phyloP scores from a whole-genome alignment of 2,797 vertebrate genomes.

The Enteromius afrohamiltoni region DNA sequence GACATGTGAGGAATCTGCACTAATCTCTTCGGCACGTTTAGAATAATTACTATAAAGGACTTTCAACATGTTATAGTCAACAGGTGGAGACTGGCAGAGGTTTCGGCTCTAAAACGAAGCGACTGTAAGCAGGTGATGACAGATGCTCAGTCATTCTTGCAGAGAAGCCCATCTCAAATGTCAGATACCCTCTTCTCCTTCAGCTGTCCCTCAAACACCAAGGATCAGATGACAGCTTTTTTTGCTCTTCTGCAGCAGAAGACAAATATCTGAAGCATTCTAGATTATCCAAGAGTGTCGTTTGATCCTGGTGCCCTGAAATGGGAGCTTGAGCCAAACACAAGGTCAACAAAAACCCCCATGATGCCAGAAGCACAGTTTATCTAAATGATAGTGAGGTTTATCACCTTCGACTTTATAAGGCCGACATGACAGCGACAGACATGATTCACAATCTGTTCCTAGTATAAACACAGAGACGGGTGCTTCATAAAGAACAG shows the following conservation, averaged over 20 bases:
- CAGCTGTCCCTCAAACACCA: conserved; percentile 58
- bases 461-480: conserved; percentile 10
- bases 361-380: conserved; percentile 28
- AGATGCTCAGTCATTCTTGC: conserved; percentile 30
- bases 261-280: conserved; percentile 26
- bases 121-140: conserved; percentile 36
- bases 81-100: conserved; percentile 15
- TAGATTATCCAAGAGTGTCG: not conserved
- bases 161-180: conserved; percentile 62
- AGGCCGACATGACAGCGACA: conserved; percentile 20
- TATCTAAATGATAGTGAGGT: conserved; percentile 27
- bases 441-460: conserved; percentile 42
- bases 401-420: conserved; percentile 47
- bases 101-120: not conserved
- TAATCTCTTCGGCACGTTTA: conserved; percentile 19
- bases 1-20: not conserved
- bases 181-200: conserved; percentile 59
- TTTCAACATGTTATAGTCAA: conserved; percentile 15
- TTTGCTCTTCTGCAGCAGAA: conserved; percentile 48
- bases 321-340: not conserved
- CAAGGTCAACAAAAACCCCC: conserved; percentile 25
- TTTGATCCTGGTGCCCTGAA: conserved; percentile 45
- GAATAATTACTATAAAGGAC: conserved; percentile 31
- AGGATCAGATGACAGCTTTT: conserved; percentile 65
- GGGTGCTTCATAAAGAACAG: not conserved